Evolutionary conservation across 2,797 vertebrate species (phyloP), one percentile per base, ranked within the genome.

Genomic region (Tadarida brasiliensis): DNA sequence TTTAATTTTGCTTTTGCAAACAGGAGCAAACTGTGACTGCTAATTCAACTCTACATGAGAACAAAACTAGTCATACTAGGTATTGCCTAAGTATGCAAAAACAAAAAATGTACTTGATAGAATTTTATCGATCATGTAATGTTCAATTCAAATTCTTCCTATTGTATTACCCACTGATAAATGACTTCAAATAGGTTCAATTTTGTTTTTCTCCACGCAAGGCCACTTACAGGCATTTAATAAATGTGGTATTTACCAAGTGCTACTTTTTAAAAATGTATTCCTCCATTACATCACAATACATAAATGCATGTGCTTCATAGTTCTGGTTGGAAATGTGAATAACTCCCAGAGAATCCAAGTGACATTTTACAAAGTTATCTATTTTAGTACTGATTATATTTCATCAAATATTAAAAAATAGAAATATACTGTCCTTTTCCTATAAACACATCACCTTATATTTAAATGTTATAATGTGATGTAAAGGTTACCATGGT

Each of bases 401-500:
- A 91, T 92, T 92, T 95, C 49, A 84, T 67, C 54, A 83, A 87
- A 80, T 33, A 94, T 56, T 86, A 12, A 74, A 89, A 93, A 68
- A 77, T 91, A 51, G 2, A 51, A 51, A 81, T 74, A 93, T 26
- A 95, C 51, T 93, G 80, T 77, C 61, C 61, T 83, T 94, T 71
- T n/a, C n/a, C 47, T 86, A 9, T 44, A 22, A 95, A 90, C n/a
- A 94, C 10, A 91, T 65, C 2, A 91, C 59, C 22, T 89, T 65
- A 30, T n/a, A 77, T 74, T 78, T 67, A 71, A 96, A 87, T 20
- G 39, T 67, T 68, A 47, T 56, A 17, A 30, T 51, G 65, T 2
- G 56, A 94, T 78, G 14, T 70, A 92, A 95, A 95, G 54, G 77
- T 94, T 96, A 44, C 67, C 33, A 54, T 78, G 68, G 92, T 70